Conservation (phyloP, 2,113 vertebrate species). For the Caranx ignobilis region DNA sequence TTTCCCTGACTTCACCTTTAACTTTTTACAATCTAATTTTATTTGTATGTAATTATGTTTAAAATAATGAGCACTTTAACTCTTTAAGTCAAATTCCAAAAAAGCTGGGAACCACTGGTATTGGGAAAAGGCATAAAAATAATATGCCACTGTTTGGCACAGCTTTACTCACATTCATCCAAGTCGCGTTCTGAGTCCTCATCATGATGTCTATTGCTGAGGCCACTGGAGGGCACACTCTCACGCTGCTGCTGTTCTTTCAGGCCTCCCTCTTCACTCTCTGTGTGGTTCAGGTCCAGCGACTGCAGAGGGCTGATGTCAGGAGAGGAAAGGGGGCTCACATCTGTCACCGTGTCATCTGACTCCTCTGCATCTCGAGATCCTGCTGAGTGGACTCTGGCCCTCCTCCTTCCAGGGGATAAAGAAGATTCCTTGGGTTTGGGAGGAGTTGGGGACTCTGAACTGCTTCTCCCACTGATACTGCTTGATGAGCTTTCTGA, state of each 20-base stretch:
- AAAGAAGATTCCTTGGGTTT: conserved; percentile 53
- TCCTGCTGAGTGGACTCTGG: conserved; percentile 63
- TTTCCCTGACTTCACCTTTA: not conserved
- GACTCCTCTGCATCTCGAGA: conserved; percentile 80
- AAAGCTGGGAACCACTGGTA: not conserved
- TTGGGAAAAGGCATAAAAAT: not conserved
- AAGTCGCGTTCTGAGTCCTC: conserved; percentile 47
- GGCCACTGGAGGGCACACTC: conserved; percentile 62
- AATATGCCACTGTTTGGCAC: not conserved
- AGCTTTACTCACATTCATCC: conserved; percentile 60
- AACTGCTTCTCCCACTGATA: conserved; percentile 73
- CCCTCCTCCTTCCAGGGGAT: conserved; percentile 77
- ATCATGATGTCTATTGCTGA: conserved; percentile 29
- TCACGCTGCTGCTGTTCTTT: conserved; percentile 27
- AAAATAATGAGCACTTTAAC: not conserved
- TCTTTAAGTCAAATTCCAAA: not conserved
- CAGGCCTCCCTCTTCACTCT: conserved; percentile 30
- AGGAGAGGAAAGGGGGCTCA: conserved; percentile 91
- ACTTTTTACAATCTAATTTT: not conserved
- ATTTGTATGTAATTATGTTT: not conserved
- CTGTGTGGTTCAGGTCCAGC: conserved; percentile 80
- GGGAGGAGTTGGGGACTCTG: conserved; percentile 71
- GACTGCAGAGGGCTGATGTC: conserved; percentile 89
- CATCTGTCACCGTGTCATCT: conserved; percentile 91
- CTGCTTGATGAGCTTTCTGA: conserved; percentile 83